Evolutionary conservation across 2,113 vertebrate genomes (phyloP).

Genomic region (Picathartes gymnocephalus): DNA sequence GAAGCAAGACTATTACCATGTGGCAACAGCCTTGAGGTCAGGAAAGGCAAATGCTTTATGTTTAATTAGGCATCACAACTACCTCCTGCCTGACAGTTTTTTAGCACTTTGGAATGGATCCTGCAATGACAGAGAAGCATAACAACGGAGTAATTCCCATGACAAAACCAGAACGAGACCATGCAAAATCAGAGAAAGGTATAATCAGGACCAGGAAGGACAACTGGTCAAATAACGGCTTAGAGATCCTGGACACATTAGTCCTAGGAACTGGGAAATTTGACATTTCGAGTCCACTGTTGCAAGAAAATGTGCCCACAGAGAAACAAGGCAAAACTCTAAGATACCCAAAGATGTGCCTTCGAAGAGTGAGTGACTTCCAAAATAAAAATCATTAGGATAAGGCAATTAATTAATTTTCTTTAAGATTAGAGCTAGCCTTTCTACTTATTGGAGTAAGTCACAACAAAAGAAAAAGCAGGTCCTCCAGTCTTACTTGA

Average conservation of each 20-base stretch:
- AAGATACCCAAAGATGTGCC: not conserved
- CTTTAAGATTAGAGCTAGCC: not conserved
- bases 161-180: not conserved
- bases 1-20: not conserved
- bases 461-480: not conserved
- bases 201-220: not conserved
- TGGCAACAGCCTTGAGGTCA: not conserved
- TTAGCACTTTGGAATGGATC: not conserved
- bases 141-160: not conserved
- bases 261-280: not conserved
- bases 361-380: not conserved
- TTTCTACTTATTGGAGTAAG: not conserved
- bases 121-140: not conserved
- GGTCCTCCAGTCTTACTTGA: not conserved
- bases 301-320: not conserved
- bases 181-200: not conserved
- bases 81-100: not conserved
- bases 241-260: not conserved
- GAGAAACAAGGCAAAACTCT: not conserved
- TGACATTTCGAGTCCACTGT: not conserved
- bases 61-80: not conserved
- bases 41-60: not conserved
- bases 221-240: not conserved
- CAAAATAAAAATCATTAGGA: not conserved
- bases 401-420: not conserved